Evolutionary conservation across 2,797 vertebrate genomes (phyloP).

Genomic region (Myripristis jacobus): DNA sequence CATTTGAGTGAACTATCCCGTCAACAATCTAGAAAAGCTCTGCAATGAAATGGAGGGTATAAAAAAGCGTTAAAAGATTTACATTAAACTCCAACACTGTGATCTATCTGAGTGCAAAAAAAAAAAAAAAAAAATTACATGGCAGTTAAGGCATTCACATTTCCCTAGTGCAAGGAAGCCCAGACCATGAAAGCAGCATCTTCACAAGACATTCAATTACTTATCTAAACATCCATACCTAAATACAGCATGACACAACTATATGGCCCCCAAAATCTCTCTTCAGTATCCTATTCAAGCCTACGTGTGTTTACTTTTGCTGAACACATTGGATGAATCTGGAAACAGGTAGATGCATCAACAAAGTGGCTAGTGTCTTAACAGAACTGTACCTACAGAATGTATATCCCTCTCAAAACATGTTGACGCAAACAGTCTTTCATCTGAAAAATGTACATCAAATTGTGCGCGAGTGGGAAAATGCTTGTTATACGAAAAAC

Average conservation of each 20-base stretch:
- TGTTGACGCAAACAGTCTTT: constrained; percentile 43
- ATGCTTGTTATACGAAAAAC: constrained; percentile 22
- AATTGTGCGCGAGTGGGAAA: constrained; percentile 48
- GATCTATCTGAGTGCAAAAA: constrained; percentile 22
- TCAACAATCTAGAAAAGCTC: constrained; percentile 65
- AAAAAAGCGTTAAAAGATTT: constrained; percentile 58
- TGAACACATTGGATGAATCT: constrained; percentile 54
- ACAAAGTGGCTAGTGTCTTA: constrained; percentile 72
- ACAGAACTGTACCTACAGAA: constrained; percentile 57
- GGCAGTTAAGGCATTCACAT: constrained; percentile 64
- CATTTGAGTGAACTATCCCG: constrained; percentile 43
- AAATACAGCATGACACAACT: constrained; percentile 53
- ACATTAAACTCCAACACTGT: constrained; percentile 45
- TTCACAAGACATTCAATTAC: constrained; percentile 46
- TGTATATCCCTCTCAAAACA: constrained; percentile 44
- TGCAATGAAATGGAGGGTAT: constrained; percentile 54
- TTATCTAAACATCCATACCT: constrained; percentile 52
- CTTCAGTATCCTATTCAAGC: constrained; percentile 33
- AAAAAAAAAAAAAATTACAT: constrained; percentile 38
- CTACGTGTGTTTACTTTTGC: constrained; percentile 45
- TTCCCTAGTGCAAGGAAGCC: constrained; percentile 40
- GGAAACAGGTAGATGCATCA: constrained; percentile 54
- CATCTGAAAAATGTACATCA: constrained; percentile 53
- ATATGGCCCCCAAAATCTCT: constrained; percentile 58
- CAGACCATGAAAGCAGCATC: constrained; percentile 63